A percentile compares a stretch with the other conserved stretches of the same genome.
These are phyloP conservation scores for Hipparchia semele DNA, from an alignment of 2,888 invertebrate genomes.

Conservation along the genomic window DNA sequence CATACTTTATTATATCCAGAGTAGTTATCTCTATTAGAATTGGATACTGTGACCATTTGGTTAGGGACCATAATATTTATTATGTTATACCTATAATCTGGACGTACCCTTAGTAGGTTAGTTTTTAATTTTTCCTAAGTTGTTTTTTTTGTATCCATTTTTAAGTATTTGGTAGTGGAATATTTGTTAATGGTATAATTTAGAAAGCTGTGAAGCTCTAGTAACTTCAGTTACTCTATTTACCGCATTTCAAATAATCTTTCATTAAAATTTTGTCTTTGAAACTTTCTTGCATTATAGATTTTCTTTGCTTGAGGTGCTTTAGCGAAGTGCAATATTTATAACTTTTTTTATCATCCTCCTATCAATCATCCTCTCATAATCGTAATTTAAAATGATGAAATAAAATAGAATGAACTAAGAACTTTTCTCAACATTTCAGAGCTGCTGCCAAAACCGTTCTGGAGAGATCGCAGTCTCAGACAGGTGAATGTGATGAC, in stretches of 20 bases:
- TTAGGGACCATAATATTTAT: too few species aligned
- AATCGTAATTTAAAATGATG: not conserved
- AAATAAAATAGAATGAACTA: not conserved
- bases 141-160: too few species aligned
- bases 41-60: too few species aligned
- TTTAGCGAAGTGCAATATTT: constrained; percentile 40
- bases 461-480: constrained; percentile 75
- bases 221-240: constrained; percentile 25
- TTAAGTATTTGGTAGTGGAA: not conserved
- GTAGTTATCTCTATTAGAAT: too few species aligned
- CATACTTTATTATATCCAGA: too few species aligned
- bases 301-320: constrained; percentile 48
- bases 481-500: constrained; percentile 80
- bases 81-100: too few species aligned
- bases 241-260: constrained; percentile 17
- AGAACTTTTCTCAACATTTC: constrained; percentile 42
- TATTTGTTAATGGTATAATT: too few species aligned
- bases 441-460: constrained; percentile 85
- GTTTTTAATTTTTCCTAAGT: too few species aligned
- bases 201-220: not conserved
- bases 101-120: too few species aligned
- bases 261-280: not conserved
- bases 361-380: not conserved
- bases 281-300: constrained; percentile 36
- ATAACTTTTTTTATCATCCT: not conserved